These are phyloP conservation scores for Andrena dorsata DNA, from an alignment of 2,888 invertebrate species.

Conservation along the genomic window DNA sequence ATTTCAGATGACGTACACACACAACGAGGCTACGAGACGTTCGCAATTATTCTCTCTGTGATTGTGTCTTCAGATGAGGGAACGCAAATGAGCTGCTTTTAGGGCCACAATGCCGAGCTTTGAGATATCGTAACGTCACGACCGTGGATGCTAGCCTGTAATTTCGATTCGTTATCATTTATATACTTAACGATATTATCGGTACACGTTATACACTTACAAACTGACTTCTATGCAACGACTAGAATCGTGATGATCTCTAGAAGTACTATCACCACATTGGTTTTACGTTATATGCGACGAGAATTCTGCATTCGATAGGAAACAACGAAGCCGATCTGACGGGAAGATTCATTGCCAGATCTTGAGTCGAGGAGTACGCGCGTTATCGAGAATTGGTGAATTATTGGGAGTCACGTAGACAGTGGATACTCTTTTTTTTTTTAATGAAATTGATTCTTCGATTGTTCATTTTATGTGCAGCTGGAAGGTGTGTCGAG, in stretches of 20 bases:
- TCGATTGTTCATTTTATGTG: not conserved
- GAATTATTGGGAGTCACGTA: not conserved
- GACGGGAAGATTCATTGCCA: constrained; percentile 13
- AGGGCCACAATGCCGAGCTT: constrained; percentile 13
- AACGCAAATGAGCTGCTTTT: constrained; percentile 1
- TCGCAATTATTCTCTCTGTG: not conserved
- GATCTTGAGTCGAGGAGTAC: constrained; percentile 17
- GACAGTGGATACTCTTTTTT: not conserved
- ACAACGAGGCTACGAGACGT: constrained; percentile 26
- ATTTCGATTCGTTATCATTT: constrained; percentile 30
- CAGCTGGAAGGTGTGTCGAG: not conserved
- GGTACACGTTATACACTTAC: constrained; percentile 44
- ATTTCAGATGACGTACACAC: constrained; percentile 52
- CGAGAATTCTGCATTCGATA: constrained; percentile 41
- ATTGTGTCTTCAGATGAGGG: too few relatives aligned
- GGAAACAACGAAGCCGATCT: constrained; percentile 50
- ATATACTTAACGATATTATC: constrained; percentile 47
- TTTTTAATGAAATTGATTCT: not conserved
- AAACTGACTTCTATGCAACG: constrained; percentile 46
- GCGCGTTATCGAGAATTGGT: not conserved
- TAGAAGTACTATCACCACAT: constrained; percentile 43
- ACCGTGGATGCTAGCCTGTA: constrained; percentile 39
- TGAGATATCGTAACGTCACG: constrained; percentile 20
- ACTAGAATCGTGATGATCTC: constrained; percentile 45
- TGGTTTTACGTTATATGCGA: constrained; percentile 41